These are phyloP conservation scores for Sinohyriopsis cumingii DNA, from an alignment of 2,888 invertebrate species.

Conservation along the genomic window DNA sequence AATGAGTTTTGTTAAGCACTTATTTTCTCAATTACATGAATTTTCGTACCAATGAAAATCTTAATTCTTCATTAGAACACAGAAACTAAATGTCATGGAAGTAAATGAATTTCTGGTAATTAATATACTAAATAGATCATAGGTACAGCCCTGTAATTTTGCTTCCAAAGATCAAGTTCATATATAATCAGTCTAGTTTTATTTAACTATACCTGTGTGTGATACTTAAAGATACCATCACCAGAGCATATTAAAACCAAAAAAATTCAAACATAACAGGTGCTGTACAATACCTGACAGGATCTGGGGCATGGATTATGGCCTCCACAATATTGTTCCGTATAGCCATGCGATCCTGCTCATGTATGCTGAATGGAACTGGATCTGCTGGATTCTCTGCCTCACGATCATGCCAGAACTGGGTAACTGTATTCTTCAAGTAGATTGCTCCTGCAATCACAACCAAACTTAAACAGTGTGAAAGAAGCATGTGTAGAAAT, in stretches of 20 bases:
- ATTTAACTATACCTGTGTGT: too few species aligned
- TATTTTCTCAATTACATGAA: too few species aligned
- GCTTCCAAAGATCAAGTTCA: too few species aligned
- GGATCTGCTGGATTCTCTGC: conserved; percentile 64
- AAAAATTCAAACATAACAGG: background rate
- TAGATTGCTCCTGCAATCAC: conserved; percentile 84
- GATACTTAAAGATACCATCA: background rate
- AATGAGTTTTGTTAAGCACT: too few species aligned
- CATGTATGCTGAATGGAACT: conserved; percentile 88
- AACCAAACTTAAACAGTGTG: background rate
- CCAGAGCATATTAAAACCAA: background rate
- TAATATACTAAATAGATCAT: too few species aligned
- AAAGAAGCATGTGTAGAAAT: too few species aligned
- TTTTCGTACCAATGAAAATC: too few species aligned
- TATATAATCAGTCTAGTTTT: too few species aligned
- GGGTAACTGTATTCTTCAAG: conserved; percentile 92
- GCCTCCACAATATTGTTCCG: conserved; percentile 96
- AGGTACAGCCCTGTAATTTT: too few species aligned
- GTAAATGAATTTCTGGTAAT: too few species aligned
- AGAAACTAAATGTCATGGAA: too few species aligned
- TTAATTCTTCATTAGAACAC: too few species aligned
- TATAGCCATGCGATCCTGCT: conserved; percentile 95
- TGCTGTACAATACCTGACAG: conserved; percentile 78
- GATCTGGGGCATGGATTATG: conserved; percentile 91
- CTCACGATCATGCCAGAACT: conserved; percentile 84